Percentiles rank a stretch among this genome's conserved stretches.
Evolutionary conservation across 1,140 invertebrate genomes (phyloP).

Genomic region (Lasaia peninsularis): DNA sequence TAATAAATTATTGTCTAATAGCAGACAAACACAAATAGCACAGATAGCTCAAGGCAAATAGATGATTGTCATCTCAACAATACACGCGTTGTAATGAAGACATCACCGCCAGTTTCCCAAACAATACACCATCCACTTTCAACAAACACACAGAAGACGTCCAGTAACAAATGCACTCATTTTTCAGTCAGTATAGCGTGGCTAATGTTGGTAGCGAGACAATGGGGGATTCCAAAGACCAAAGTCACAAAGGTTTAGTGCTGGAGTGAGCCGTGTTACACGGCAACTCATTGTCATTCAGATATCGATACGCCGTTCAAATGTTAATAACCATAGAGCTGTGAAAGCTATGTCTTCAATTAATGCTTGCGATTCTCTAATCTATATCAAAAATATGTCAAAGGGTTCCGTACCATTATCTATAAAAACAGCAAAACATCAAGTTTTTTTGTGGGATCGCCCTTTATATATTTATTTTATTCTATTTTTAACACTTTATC

Average conservation of each 20-base stretch:
- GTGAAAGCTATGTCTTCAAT: neutral
- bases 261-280: conserved; percentile 47
- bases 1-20: neutral
- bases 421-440: too few relatives aligned
- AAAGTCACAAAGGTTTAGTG: conserved; percentile 47
- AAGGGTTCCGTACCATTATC: too few relatives aligned
- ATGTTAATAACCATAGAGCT: conserved; percentile 1
- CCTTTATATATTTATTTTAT: too few relatives aligned
- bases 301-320: conserved; percentile 40
- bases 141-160: conserved; percentile 49
- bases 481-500: too few relatives aligned
- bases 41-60: conserved; percentile 25
- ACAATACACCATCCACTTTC: conserved; percentile 31
- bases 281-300: conserved; percentile 50
- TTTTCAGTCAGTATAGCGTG: conserved; percentile 44
- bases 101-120: conserved; percentile 30
- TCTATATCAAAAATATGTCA: too few relatives aligned
- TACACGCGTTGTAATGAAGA: conserved; percentile 26
- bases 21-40: conserved; percentile 2
- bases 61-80: conserved; percentile 17
- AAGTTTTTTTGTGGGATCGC: too few relatives aligned
- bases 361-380: neutral
- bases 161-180: conserved; percentile 46
- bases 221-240: conserved; percentile 49
- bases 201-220: conserved; percentile 38